A percentile compares a stretch with the other conserved stretches of the same genome.
phyloP scores from a whole-genome alignment of 2,113 vertebrate species.

The Microcebus murinus region DNA sequence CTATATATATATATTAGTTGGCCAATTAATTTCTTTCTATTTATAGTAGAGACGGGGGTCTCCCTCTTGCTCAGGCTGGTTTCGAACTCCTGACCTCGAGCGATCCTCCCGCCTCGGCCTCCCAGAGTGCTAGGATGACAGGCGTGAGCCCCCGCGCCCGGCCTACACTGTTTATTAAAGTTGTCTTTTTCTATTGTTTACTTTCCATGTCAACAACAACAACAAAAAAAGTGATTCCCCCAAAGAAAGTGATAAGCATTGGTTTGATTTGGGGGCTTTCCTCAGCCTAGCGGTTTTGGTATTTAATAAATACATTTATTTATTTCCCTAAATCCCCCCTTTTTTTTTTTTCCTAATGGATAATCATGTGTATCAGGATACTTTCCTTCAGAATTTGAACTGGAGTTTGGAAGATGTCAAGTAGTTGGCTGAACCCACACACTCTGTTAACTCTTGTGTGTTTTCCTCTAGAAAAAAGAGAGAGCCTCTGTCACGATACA shows the following conservation, averaged over 20 bases:
- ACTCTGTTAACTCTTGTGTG: constrained; percentile 72
- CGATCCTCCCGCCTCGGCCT: no score
- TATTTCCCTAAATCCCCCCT: background rate
- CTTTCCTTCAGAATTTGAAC: constrained; percentile 39
- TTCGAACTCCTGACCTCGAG: no score
- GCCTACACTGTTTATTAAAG: background rate
- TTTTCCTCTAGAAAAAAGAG: constrained; percentile 95
- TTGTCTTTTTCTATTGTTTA: background rate
- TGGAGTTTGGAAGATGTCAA: constrained; percentile 2
- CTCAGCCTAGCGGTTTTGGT: background rate
- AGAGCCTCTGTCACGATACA: constrained; percentile 96
- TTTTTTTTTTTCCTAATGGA: background rate
- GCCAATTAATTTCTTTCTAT: no score
- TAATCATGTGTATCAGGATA: background rate
- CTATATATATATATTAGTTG: no score
- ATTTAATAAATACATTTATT: background rate
- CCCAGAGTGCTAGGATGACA: no score
- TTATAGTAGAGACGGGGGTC: no score
- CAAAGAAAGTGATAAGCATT: background rate
- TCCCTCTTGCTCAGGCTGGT: no score
- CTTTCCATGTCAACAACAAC: background rate
- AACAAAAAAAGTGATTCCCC: background rate
- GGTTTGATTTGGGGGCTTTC: background rate
- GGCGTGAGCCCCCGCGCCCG: no score
- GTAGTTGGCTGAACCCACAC: background rate